Conservation (phyloP, 2,113 vertebrate species). For the Bucco capensis region DNA sequence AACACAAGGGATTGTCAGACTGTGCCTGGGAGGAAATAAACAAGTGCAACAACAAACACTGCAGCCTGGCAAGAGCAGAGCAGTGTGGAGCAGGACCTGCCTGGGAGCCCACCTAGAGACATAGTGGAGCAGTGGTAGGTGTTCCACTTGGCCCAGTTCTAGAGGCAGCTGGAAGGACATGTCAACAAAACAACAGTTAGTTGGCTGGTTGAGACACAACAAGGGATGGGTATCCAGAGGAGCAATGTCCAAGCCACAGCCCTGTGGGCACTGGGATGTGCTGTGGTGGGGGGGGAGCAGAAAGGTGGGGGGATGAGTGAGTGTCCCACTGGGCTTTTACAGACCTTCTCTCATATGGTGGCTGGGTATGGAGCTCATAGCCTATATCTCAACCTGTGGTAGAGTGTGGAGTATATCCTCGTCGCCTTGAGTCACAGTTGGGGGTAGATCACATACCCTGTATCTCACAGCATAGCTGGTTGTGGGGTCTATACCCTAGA, state of each 20-base stretch:
- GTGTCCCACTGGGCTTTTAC: background rate
- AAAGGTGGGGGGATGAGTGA: background rate
- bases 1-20: too few relatives aligned
- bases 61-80: background rate
- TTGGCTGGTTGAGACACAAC: background rate
- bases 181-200: background rate
- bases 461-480: accelerated
- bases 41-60: too few relatives aligned
- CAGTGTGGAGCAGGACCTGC: background rate
- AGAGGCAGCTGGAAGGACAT: background rate
- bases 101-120: background rate
- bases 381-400: too few relatives aligned
- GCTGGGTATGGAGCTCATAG: background rate
- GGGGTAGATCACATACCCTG: too few relatives aligned
- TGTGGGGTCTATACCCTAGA: too few relatives aligned
- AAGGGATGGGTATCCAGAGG: background rate
- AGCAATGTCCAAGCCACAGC: accelerated
- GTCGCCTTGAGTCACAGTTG: too few relatives aligned
- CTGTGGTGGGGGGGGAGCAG: background rate
- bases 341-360: background rate
- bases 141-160: background rate
- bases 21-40: too few relatives aligned
- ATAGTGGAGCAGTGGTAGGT: accelerated
- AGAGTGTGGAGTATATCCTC: too few relatives aligned
- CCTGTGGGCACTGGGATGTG: background rate